Evolutionary conservation across 2,113 vertebrate species (phyloP), one percentile per base, ranked within the genome.

Genomic region (Campylorhamphus procurvoides): DNA sequence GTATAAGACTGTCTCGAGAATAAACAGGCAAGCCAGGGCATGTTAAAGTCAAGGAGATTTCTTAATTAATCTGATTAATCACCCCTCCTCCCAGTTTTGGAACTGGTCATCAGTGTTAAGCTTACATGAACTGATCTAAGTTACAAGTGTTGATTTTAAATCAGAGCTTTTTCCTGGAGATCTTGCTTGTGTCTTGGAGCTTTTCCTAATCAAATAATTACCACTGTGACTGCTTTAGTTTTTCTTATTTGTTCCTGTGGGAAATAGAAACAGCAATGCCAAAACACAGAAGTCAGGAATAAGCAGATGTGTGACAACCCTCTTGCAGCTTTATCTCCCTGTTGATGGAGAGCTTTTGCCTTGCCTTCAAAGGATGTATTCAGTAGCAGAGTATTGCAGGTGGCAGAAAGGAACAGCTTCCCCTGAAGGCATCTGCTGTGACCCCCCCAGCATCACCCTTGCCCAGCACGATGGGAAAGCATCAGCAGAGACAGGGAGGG

Each of bases 381-480:
- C 13, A 12, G n/a, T 10, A 69, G 27, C 62, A 52, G 39, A 8
- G 53, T 46, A 7, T 10, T 60, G 40, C n/a, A 44, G 59, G 35
- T 47, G 64, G 63, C 46, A 71, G 42, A 84, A 87, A 60, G 77
- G 67, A 90, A 39, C 3, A 71, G 46, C 62, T 79, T 35, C 50
- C 28, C 49, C 50, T 49, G 19, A 53, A 39, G 35, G 50, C 46
- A 0, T 5, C 42, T 35, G 37, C 76, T 55, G 29, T 46, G 29
- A 2, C 18, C 27, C 39, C 39, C 19, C 31, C 44, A 12, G 1
- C 1, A 1, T n/a, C 4, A 0, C 12, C 62, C 53, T 42, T 37
- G 18, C 20, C 25, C 35, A 18, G 53, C 5, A 10, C 53, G 8
- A 35, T 1, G n/a, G 35, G 16, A 52, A 44, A 31, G 14, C 1